Percentiles rank a stretch among this genome's conserved stretches.
Conservation (phyloP, 2,888 invertebrate species). For the Scaptomyza parva region DNA sequence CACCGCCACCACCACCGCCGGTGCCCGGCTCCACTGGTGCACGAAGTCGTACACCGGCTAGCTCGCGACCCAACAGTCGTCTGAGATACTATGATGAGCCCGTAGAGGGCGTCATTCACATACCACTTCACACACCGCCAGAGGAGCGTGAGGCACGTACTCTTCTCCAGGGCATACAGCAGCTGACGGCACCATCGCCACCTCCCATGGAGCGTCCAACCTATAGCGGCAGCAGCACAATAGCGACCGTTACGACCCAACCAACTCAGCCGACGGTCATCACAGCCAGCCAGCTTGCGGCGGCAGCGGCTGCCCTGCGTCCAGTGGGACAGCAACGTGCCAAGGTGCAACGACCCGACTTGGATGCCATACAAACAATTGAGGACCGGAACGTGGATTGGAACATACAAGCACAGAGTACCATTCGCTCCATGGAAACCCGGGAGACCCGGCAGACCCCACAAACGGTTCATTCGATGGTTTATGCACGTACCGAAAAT, state of each 20-base stretch:
- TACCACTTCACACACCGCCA: slow-evolving; percentile 91
- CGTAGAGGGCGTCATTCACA: slow-evolving; percentile 88
- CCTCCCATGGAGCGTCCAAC: slow-evolving; percentile 58
- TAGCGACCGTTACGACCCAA: slow-evolving; percentile 32
- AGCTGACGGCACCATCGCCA: slow-evolving; percentile 73
- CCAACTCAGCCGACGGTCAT: slow-evolving; percentile 50
- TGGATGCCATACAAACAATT: slow-evolving; percentile 87
- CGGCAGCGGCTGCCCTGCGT: slow-evolving; percentile 74
- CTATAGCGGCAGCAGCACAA: slow-evolving; percentile 38
- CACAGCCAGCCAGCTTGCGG: slow-evolving; percentile 73
- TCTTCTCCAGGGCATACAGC: slow-evolving; percentile 80
- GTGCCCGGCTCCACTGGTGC: slow-evolving; percentile 44
- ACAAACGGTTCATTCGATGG: slow-evolving; percentile 84
- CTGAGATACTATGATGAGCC: slow-evolving; percentile 88
- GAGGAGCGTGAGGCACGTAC: slow-evolving; percentile 86
- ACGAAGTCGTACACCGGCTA: slow-evolving; percentile 85
- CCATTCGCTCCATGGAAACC: slow-evolving; percentile 85
- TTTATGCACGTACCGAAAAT: slow-evolving; percentile 71
- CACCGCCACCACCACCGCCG: slow-evolving; percentile 64
- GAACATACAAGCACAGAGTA: slow-evolving; percentile 81
- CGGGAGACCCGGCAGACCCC: slow-evolving; percentile 85
- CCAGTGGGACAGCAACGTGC: slow-evolving; percentile 53
- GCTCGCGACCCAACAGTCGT: slow-evolving; percentile 82
- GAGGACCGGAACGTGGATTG: slow-evolving; percentile 84
- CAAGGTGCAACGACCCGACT: slow-evolving; percentile 72